These are phyloP conservation scores for Hippasteria phrygiana DNA, from an alignment of 53 echinoderm and acorn worm species.

Conservation along the genomic window DNA sequence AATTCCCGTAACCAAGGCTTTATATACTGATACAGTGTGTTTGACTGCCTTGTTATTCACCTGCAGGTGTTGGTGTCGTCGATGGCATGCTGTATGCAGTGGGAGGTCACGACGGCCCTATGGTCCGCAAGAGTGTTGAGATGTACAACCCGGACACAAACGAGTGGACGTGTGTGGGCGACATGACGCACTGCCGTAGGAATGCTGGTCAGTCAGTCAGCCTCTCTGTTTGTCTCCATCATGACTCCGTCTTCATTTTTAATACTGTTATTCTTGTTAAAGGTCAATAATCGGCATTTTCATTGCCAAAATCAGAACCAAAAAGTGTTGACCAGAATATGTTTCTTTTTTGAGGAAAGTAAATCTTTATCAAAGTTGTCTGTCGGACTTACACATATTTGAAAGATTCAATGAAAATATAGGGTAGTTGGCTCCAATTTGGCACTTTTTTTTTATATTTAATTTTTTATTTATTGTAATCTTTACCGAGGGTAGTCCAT, in stretches of 20 bases:
- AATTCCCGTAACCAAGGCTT: not conserved
- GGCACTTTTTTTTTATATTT: no score
- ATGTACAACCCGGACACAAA: constrained; percentile 91
- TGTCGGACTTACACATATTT: no score
- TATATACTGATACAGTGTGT: not conserved
- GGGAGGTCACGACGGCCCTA: constrained; percentile 97
- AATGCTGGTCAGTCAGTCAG: constrained; percentile 84
- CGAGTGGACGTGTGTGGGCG: constrained; percentile 88
- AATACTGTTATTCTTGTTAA: not conserved
- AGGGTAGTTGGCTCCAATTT: no score
- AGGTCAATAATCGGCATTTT: no score
- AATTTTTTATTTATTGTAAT: no score
- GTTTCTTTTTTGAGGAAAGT: no score
- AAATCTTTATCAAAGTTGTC: no score
- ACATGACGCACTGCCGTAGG: constrained; percentile 96
- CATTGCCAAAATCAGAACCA: no score
- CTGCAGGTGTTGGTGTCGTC: constrained; percentile 91
- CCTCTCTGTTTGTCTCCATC: not conserved
- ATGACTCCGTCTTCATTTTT: not conserved
- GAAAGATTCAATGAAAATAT: no score
- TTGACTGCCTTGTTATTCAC: not conserved
- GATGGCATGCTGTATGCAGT: constrained; percentile 95
- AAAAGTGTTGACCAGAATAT: no score
- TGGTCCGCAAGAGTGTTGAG: constrained; percentile 98
- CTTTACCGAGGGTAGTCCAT: no score